Percentiles rank a stretch among this genome's conserved stretches.
These are phyloP conservation scores for Rhinopomastus cyanomelas DNA, from an alignment of 2,113 vertebrate genomes.

Conservation along the genomic window DNA sequence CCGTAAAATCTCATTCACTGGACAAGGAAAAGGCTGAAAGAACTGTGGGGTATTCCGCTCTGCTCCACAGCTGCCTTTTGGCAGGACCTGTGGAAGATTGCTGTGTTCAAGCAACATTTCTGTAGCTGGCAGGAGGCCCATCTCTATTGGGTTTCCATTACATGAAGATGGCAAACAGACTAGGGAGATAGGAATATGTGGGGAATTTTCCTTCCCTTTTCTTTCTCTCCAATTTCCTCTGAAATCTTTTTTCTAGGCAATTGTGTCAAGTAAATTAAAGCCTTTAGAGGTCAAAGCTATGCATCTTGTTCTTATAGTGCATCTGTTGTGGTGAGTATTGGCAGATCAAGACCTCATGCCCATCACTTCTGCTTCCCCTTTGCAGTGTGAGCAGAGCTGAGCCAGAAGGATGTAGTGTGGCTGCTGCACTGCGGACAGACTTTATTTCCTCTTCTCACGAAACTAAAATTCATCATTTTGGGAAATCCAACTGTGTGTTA, in stretches of 20 bases:
- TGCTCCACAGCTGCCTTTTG: background rate
- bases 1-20: background rate
- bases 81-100: background rate
- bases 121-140: background rate
- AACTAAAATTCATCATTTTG: background rate
- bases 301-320: background rate
- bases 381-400: background rate
- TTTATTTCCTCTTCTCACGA: background rate
- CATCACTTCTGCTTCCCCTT: background rate
- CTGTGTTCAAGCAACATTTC: background rate
- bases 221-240: background rate
- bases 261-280: background rate
- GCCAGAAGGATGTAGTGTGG: background rate
- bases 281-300: background rate
- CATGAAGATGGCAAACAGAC: background rate
- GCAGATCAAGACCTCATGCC: background rate
- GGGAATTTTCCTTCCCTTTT: background rate
- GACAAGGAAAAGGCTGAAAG: background rate
- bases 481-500: background rate
- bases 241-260: background rate
- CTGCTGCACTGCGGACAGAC: background rate
- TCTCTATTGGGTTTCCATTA: background rate
- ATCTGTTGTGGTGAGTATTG: background rate
- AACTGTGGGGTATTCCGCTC: background rate
- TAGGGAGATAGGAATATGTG: background rate